Evolutionary conservation across 2,888 invertebrate species (phyloP), one percentile per base, ranked within the genome.

Genomic region (Odontomyia ornata): DNA sequence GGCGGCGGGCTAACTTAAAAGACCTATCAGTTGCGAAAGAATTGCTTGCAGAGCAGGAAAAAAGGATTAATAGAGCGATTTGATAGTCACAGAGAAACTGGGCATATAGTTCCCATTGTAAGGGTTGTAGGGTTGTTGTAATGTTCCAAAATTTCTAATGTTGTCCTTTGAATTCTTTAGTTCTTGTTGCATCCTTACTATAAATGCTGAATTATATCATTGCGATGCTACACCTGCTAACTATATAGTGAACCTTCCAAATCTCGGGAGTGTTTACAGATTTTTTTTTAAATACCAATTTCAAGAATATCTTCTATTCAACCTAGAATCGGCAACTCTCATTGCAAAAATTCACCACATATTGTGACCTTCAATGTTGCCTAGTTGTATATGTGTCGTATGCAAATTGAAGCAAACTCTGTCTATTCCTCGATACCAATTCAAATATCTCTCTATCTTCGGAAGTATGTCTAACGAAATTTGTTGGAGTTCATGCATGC

Each of bases 401-500:
- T 72, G 71, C 28, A 72, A 71, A 72, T 72, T 27, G 71, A 46
- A 18, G 25, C 52, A 72, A 52, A 52, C 13, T 9, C 13, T 52
- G 15, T 52, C 52, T 15, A 52, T 52, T 9, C 52, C 3, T 18
- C 5, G 52, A 52, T n/a, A 52, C 52, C 4, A 52, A 9, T 9
- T 52, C 60, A 7, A 60, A 21, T 60, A 4, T 9, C 13, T 60
- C 11, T 25, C 60, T 52, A 52, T 25, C 11, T 46, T 9, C 69
- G 47, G 15, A 3, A 15, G 11, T 72, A 21, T 36, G n/a, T 52
- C 46, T 71, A 47, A 72, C 46, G 18, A n/a, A 72, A 28, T 52
- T 23, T 23, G 25, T 72, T 46, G 27, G n/a, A 18, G 30, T 28
- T n/a, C 21, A 28, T 28, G n/a, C 28, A 56, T 72, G 56, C 27